Base-by-base conservation (phyloP, 2,888 invertebrate species). In the Elegia similella region DNA sequence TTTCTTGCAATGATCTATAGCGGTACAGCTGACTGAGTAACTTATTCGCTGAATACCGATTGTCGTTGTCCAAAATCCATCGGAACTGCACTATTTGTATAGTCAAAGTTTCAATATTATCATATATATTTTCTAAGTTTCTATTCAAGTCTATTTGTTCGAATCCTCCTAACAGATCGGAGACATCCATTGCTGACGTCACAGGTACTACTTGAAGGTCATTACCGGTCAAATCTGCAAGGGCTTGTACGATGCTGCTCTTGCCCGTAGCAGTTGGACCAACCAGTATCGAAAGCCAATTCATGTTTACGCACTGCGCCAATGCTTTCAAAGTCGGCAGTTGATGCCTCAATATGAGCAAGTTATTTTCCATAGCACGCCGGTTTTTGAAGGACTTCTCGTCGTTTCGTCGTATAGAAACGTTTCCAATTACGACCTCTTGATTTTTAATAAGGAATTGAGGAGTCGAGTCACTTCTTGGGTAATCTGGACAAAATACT, bases 121-220 rank as follows among this genome's bases (percentile, higher is more conserved):
- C 92, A 55, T 93, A 92, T 23, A 95, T 79, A 66, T 94, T 94
- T 69, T 96, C 96, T 47, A 97, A 88, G 76, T 96, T 96, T 67
- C 95, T 92, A 62, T 93, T 94, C 69, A 94, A 94, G 76, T 95
- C 95, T 1, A 93, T 92, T 95, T 99, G 99, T 92, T 99, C 99
- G 86, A 99, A 99, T 62, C 98, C 98, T 54, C 99, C 99, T 1
- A 99, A 92, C 55, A 99, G 94, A 79, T 99, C 98, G 0, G 96
- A 96, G 0, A 98, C 97, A 76, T 99, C 99, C 95, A 98, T 98
- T 38, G 97, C 95, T 32, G 97, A 96, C 70, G 97, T 98, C 55
- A 98, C 95, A 10, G 96, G 94, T 59, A 99, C 88, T 0, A 95
- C 94, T 67, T 94, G 93, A 47, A 98, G 89, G 59, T 94, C 93